Evolutionary conservation across 2,888 invertebrate genomes (phyloP).

Genomic region (Cynaeus angustus): DNA sequence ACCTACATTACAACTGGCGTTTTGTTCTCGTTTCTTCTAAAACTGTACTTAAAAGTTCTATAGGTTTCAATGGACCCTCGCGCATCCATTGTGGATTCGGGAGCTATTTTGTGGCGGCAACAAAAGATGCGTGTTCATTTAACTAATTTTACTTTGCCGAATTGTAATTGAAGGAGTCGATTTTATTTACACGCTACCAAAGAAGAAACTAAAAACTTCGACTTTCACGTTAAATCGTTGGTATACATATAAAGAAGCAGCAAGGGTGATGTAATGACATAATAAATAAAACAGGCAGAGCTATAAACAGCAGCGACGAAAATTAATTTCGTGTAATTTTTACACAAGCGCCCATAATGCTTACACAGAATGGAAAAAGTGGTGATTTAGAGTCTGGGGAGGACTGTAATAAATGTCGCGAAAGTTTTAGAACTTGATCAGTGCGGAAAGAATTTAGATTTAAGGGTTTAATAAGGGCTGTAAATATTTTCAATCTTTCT

Average conservation of each 20-base stretch:
- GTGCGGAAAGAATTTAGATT: constrained; percentile 64
- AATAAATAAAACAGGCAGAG: constrained; percentile 56
- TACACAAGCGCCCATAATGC: constrained; percentile 58
- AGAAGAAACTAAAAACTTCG: too few relatives aligned
- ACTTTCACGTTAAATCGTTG: constrained; percentile 20
- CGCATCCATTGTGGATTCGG: constrained; percentile 36
- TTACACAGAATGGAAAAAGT: constrained; percentile 62
- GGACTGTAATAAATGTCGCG: constrained; percentile 65
- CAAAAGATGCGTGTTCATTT: constrained; percentile 46
- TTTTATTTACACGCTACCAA: constrained; percentile 9
- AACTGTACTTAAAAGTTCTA: constrained; percentile 48
- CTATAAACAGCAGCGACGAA: constrained; percentile 53
- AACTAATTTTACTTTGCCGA: constrained; percentile 39
- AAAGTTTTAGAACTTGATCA: constrained; percentile 66
- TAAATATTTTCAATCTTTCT: constrained; percentile 27
- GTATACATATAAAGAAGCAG: constrained; percentile 25
- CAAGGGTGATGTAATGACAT: constrained; percentile 53
- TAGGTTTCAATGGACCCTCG: constrained; percentile 44
- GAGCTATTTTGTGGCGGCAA: constrained; percentile 38
- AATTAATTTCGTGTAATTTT: constrained; percentile 66
- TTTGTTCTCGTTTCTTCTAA: constrained; percentile 49
- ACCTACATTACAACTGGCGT: constrained; percentile 39
- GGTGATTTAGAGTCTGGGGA: constrained; percentile 63
- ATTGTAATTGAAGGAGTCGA: constrained; percentile 16
- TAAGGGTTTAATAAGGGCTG: constrained; percentile 63